phyloP scores from a whole-genome alignment of 2,797 vertebrate genomes.

The Okamejei kenojei region DNA sequence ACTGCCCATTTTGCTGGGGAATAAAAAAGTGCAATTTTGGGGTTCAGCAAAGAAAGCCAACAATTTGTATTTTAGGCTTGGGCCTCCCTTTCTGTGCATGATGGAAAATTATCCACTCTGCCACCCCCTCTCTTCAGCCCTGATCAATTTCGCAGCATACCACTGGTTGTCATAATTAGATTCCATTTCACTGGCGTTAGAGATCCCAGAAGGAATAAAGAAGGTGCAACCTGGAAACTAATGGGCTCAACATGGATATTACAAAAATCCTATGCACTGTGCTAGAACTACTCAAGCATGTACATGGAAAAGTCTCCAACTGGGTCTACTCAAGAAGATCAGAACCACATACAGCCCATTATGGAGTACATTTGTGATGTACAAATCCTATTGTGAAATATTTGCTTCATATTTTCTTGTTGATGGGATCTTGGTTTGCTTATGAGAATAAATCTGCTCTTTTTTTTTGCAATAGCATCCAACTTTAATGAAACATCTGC shows the following conservation, averaged over 20 bases:
- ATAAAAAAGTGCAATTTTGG: background rate
- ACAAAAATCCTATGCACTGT: background rate
- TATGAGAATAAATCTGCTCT: background rate
- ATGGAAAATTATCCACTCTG: background rate
- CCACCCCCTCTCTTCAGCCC: background rate
- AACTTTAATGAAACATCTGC: background rate
- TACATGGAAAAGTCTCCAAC: background rate
- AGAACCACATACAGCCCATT: background rate
- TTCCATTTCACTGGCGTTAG: background rate
- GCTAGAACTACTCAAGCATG: background rate
- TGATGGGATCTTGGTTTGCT: background rate
- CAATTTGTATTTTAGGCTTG: background rate
- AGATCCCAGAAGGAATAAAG: background rate
- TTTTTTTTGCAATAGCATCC: background rate
- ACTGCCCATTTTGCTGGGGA: background rate
- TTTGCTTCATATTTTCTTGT: background rate
- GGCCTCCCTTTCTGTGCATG: background rate
- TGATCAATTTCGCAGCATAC: too few species aligned
- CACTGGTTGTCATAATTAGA: background rate
- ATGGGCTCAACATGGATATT: background rate
- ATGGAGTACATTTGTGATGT: too few species aligned
- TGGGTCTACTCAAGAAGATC: background rate
- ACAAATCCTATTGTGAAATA: background rate
- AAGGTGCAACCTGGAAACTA: background rate
- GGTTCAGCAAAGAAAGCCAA: background rate